Evolutionary conservation across 2,113 vertebrate species (phyloP).

Genomic region (Brachyhypopomus gauderio): DNA sequence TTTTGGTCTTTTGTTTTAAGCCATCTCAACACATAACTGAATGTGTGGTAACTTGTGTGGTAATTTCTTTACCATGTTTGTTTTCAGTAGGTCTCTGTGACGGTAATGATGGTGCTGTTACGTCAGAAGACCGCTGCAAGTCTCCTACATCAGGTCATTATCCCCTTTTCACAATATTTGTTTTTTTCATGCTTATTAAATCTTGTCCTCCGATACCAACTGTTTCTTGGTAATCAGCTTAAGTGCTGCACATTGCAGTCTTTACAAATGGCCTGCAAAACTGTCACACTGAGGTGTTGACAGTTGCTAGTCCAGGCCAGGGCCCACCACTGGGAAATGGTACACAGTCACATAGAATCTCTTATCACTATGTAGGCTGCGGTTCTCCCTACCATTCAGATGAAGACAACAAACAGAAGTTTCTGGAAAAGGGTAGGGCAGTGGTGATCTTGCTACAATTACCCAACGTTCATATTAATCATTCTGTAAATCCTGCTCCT

Average conservation of each 20-base stretch:
- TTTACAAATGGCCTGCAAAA: background rate
- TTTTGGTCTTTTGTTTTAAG: conserved; percentile 19
- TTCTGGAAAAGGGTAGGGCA: conserved; percentile 97
- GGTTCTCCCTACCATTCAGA: conserved; percentile 90
- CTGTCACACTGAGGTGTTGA: background rate
- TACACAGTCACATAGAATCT: conserved; percentile 43
- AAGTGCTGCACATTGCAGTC: background rate
- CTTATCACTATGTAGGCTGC: conserved; percentile 79
- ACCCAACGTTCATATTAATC: conserved; percentile 47
- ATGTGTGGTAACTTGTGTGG: background rate
- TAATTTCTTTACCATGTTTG: conserved; percentile 6
- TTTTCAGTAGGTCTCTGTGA: conserved; percentile 83
- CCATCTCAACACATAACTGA: background rate
- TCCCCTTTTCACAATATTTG: background rate
- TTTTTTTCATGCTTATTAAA: background rate
- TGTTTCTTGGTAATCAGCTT: background rate
- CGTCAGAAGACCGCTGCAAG: conserved; percentile 93
- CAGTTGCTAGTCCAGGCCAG: background rate
- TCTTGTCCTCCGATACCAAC: background rate
- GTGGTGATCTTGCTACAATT: conserved; percentile 68
- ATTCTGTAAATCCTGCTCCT: background rate
- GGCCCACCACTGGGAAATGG: conserved; percentile 5
- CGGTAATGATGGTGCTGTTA: conserved; percentile 81
- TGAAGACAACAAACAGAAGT: conserved; percentile 90
- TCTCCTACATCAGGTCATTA: conserved; percentile 93